phyloP scores from a whole-genome alignment of 2,888 invertebrate species.

The Aporophyla nigra region DNA sequence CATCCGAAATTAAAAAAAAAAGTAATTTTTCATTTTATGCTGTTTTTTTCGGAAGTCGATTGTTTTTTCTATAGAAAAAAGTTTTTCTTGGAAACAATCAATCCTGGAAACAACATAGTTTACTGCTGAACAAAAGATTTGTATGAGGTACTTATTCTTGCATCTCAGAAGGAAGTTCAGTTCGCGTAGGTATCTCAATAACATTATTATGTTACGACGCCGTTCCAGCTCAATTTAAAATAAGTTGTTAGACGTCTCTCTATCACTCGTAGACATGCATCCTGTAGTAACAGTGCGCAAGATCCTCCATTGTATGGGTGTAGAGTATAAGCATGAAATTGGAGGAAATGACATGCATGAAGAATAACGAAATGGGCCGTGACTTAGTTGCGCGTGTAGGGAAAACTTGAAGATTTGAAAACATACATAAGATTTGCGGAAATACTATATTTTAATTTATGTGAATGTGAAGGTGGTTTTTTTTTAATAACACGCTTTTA shows the following conservation, averaged over 20 bases:
- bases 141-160: not conserved
- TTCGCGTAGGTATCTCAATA: conserved; percentile 13
- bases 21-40: too few species aligned
- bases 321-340: not conserved
- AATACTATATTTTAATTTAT: too few species aligned
- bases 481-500: too few species aligned
- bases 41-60: too few species aligned
- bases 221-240: conserved; percentile 57
- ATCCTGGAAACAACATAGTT: not conserved
- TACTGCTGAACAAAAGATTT: not conserved
- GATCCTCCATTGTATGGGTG: conserved; percentile 7
- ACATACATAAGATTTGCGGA: not conserved
- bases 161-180: not conserved
- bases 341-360: conserved; percentile 16
- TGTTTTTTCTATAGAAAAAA: too few species aligned
- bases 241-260: conserved; percentile 39
- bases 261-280: conserved; percentile 43
- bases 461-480: too few species aligned
- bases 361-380: not conserved
- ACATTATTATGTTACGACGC: conserved; percentile 30
- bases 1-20: too few species aligned
- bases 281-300: conserved; percentile 36
- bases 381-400: not conserved
- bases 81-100: not conserved
- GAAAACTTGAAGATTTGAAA: not conserved